Conservation (phyloP, 2,888 invertebrate species). For the Lithophane ornitopus region DNA sequence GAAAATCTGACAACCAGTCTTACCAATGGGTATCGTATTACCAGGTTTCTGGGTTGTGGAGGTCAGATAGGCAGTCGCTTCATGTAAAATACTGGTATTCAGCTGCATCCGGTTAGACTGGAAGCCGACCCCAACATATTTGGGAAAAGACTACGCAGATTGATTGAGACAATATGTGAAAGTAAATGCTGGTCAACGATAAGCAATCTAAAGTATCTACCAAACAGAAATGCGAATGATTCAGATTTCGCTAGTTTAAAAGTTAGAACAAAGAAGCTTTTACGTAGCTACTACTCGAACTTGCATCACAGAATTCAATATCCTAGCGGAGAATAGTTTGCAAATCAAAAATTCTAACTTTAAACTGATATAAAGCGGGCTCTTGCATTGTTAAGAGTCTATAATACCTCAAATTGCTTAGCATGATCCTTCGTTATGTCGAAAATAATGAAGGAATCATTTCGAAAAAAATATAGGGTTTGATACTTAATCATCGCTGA, state of each 20-base stretch:
- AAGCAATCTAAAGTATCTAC: constrained; percentile 13
- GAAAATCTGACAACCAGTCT: too few relatives aligned
- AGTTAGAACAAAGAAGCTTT: constrained; percentile 41
- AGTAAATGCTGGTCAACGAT: constrained; percentile 18
- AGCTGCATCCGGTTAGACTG: too few relatives aligned
- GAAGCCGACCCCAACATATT: too few relatives aligned
- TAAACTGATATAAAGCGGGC: constrained; percentile 45
- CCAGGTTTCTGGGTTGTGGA: too few relatives aligned
- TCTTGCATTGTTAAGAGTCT: constrained; percentile 42
- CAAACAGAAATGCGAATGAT: background rate
- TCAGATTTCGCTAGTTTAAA: constrained; percentile 19
- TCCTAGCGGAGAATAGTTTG: constrained; percentile 49
- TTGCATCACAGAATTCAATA: constrained; percentile 52
- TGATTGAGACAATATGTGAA: background rate
- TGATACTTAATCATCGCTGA: constrained; percentile 13
- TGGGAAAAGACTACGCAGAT: too few relatives aligned
- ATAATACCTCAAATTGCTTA: too few relatives aligned
- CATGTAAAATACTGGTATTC: too few relatives aligned
- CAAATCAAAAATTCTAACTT: constrained; percentile 58
- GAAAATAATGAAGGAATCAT: too few relatives aligned
- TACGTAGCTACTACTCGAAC: constrained; percentile 22
- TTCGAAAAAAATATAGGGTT: background rate
- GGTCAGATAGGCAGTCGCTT: too few relatives aligned
- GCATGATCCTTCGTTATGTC: too few relatives aligned
- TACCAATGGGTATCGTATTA: too few relatives aligned